These are phyloP conservation scores for Lanius collurio DNA, from an alignment of 2,113 vertebrate species.

Conservation along the genomic window DNA sequence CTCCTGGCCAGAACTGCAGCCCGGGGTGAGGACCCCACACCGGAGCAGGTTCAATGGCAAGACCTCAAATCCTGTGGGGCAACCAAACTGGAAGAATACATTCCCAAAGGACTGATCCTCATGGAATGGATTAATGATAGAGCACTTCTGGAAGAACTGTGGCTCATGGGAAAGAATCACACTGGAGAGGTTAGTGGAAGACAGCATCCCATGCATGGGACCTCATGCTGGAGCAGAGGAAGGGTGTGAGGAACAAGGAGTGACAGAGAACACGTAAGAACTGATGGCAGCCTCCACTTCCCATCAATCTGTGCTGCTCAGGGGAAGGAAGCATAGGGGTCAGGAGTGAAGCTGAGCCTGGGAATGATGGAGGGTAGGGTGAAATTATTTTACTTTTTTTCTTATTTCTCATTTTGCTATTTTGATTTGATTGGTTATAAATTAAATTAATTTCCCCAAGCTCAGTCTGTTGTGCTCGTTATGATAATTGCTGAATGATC, in stretches of 20 bases:
- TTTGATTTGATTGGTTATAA: neutral
- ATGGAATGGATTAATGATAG: neutral
- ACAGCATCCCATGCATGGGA: rapidly evolving
- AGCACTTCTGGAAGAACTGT: neutral
- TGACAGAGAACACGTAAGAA: neutral
- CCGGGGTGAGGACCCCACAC: rapidly evolving
- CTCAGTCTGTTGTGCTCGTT: neutral
- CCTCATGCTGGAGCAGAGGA: neutral
- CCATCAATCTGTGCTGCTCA: neutral
- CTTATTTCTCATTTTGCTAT: neutral
- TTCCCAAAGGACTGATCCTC: neutral
- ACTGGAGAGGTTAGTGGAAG: neutral
- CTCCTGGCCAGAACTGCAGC: neutral
- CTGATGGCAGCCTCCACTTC: neutral
- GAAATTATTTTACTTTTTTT: neutral
- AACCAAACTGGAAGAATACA: neutral
- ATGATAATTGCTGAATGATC: neutral
- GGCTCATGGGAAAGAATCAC: neutral
- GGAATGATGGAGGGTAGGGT: neutral
- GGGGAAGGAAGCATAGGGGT: neutral
- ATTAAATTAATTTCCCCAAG: neutral
- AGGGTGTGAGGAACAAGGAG: neutral
- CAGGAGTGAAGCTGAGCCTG: neutral
- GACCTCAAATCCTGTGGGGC: neutral
- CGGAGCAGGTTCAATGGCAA: neutral